phyloP scores from a whole-genome alignment of 2,797 vertebrate species.

The Muraenolepis orangiensis region DNA sequence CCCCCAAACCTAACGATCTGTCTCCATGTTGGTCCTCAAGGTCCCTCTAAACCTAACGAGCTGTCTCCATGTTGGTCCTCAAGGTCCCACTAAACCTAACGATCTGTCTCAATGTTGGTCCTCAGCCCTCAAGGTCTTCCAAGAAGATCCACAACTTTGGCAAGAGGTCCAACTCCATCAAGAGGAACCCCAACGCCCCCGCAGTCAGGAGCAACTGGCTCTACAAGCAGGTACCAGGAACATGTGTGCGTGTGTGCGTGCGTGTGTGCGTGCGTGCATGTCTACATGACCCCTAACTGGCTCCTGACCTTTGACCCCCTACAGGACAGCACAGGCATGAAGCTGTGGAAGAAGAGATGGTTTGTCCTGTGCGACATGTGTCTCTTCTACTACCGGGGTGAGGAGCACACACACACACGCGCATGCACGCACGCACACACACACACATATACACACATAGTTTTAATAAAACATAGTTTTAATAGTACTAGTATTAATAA shows the following conservation, averaged over 20 bases:
- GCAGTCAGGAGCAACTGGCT: conserved; percentile 80
- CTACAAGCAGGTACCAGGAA: conserved; percentile 78
- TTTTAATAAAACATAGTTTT: too few relatives aligned
- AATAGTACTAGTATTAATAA: too few relatives aligned
- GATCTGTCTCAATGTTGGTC: conserved; percentile 9
- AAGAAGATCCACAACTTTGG: conserved; percentile 85
- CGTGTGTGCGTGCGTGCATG: background rate
- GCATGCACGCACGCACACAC: conserved; percentile 20
- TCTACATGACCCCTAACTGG: background rate
- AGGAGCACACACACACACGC: conserved; percentile 24
- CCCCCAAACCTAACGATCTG: too few relatives aligned
- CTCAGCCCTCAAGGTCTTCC: conserved; percentile 79
- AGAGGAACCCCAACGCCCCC: conserved; percentile 81
- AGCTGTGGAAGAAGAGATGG: conserved; percentile 98
- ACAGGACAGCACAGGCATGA: conserved; percentile 97
- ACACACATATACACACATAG: conserved; percentile 5
- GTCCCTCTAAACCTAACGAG: too few relatives aligned
- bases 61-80: too few relatives aligned
- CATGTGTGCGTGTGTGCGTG: background rate
- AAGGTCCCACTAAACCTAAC: too few relatives aligned
- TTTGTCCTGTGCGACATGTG: conserved; percentile 95
- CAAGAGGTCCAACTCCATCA: conserved; percentile 84
- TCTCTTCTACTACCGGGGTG: conserved; percentile 96
- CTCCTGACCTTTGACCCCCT: conserved; percentile 40
- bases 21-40: too few relatives aligned